A percentile compares a stretch with the other conserved stretches of the same genome.
These are phyloP conservation scores for Phylloscopus collybita DNA, from an alignment of 2,797 vertebrate genomes.

Conservation along the genomic window DNA sequence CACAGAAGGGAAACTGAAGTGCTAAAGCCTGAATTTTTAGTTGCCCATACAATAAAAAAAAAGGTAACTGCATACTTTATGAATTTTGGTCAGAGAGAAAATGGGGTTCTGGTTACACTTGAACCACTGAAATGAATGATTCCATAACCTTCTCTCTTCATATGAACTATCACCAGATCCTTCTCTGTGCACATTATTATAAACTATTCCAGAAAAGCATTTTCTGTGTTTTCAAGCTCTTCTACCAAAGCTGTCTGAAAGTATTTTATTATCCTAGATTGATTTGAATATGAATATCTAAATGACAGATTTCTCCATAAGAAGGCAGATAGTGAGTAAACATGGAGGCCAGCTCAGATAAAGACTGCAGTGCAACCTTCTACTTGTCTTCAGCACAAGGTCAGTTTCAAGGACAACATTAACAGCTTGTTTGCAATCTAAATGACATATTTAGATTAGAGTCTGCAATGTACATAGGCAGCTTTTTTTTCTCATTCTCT, in stretches of 20 bases:
- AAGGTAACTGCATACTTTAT: neutral
- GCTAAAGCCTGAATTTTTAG: neutral
- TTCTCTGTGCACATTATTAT: neutral
- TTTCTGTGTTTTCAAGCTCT: neutral
- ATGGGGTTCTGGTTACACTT: accelerated
- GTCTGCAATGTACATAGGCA: conserved; percentile 45
- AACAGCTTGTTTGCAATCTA: conserved; percentile 73
- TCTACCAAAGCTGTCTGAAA: neutral
- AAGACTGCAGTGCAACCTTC: conserved; percentile 29
- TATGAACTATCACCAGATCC: neutral
- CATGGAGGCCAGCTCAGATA: conserved; percentile 26
- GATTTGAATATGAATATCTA: conserved; percentile 14
- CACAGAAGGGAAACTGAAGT: neutral
- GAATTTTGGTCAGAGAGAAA: neutral
- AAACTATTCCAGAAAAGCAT: neutral
- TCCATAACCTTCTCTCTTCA: neutral
- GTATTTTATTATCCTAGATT: neutral
- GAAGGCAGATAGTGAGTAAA: neutral
- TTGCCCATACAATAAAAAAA: neutral
- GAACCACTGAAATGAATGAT: neutral
- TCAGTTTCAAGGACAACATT: conserved; percentile 70
- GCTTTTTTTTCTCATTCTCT: conserved; percentile 45
- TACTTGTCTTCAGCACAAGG: conserved; percentile 70
- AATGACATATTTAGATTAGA: conserved; percentile 74
- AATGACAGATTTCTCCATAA: conserved; percentile 21